Base-by-base conservation (phyloP, 1,140 invertebrate species). In the Drosophila nikananu region DNA sequence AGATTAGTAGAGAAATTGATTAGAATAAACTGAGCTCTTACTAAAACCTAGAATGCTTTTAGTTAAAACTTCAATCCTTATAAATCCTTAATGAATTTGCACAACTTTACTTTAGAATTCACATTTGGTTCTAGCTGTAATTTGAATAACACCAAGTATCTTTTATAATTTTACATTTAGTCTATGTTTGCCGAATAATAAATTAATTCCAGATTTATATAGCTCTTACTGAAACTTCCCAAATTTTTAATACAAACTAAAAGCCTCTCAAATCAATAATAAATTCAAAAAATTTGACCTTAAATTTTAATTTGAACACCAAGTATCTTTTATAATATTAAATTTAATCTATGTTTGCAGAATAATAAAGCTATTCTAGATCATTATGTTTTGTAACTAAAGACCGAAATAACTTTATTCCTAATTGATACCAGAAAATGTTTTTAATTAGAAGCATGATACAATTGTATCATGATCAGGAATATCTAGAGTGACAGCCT, bases 41-140 rank as follows among this genome's bases (percentile, higher is more conserved):
- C 17, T 27, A 9, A 27, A 10, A 3, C 17, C 17, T 27, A 1
- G 2, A 17, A 15, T 2, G 7, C 8, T 19, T 32, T 32, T n/a
- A 17, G 9, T 9, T 4, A 0, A 8, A 25, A 25, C 17, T 19
- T 6, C 7, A 30, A n/a, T 0, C 3, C 5, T 13, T 5, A 5
- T 4, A 49, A n/a, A 6, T 27, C 1, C 25, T 9, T 8, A n/a
- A n/a, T 51, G 1, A 19, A 19, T 13, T 30, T 6, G 0, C 5
- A 23, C n/a, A 6, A 19, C 19, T 41, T 41, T 8, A 27, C 25
- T 9, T 12, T 32, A 21, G 0, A 52, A 19, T 32, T 52, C 51
- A 1, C n/a, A 52, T 32, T 5, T 19, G 27, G n/a, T 19, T 52
- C 0, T 13, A 19, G 5, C 1, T 19, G 4, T 0, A 19, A 32